These are phyloP conservation scores for Noctua pronuba DNA, from an alignment of 2,888 invertebrate species.

Conservation along the genomic window DNA sequence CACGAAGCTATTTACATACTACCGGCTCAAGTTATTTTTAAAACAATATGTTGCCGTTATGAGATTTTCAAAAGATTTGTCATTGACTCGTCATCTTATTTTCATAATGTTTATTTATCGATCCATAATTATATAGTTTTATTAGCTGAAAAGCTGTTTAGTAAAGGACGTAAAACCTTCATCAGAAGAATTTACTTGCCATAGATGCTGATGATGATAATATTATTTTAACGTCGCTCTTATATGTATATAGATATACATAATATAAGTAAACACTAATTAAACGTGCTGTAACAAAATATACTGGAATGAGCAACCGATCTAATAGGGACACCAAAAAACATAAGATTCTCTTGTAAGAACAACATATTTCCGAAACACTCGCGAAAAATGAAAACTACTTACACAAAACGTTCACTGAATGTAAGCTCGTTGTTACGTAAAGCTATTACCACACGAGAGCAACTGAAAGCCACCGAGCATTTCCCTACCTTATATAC, in stretches of 20 bases:
- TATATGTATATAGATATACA: background rate
- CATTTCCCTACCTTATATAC: constrained; percentile 64
- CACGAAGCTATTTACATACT: background rate
- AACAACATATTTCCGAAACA: background rate
- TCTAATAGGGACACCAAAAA: background rate
- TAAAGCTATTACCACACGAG: constrained; percentile 51
- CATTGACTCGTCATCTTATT: background rate
- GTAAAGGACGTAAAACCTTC: background rate
- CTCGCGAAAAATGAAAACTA: constrained; percentile 23
- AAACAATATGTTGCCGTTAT: background rate
- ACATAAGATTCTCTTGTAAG: background rate
- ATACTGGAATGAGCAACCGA: background rate
- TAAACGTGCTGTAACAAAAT: background rate
- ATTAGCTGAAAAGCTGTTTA: background rate
- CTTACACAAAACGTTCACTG: constrained; percentile 41
- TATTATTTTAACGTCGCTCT: background rate
- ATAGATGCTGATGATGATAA: background rate
- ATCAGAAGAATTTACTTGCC: background rate
- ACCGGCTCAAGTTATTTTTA: background rate
- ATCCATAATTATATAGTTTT: background rate
- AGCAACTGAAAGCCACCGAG: constrained; percentile 59
- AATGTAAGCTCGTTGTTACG: constrained; percentile 47
- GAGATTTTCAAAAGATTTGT: background rate
- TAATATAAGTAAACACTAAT: background rate
- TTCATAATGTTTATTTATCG: background rate